These are phyloP conservation scores for Synanthedon formicaeformis DNA, from an alignment of 2,888 invertebrate genomes.

Conservation along the genomic window DNA sequence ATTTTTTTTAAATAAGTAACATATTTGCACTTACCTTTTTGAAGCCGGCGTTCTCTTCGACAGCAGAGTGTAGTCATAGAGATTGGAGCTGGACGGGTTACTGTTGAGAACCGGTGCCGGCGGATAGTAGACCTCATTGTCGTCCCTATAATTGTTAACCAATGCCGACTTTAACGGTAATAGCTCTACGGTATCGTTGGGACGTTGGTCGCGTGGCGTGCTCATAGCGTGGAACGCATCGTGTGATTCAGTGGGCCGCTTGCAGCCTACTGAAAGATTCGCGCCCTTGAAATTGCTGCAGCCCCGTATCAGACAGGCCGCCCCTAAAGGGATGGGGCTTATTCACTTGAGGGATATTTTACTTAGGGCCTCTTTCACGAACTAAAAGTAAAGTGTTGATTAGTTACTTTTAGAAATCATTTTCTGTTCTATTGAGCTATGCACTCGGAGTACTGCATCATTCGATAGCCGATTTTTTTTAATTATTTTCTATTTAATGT, in stretches of 20 bases:
- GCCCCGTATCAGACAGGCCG: conserved; percentile 20
- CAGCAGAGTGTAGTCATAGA: conserved; percentile 53
- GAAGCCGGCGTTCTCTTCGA: conserved; percentile 66
- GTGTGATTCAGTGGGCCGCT: conserved; percentile 34
- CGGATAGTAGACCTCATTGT: conserved; percentile 54
- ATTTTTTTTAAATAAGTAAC: neutral
- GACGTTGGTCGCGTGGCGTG: conserved; percentile 41
- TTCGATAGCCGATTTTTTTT: too few species aligned
- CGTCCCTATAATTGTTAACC: conserved; percentile 45
- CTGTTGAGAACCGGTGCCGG: conserved; percentile 38
- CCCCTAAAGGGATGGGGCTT: neutral
- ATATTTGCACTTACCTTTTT: conserved; percentile 39
- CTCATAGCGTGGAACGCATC: conserved; percentile 48
- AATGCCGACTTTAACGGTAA: conserved; percentile 57
- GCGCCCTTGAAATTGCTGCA: conserved; percentile 52
- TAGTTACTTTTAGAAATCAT: too few species aligned
- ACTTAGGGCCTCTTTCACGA: too few species aligned
- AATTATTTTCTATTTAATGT: too few species aligned
- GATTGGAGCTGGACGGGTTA: conserved; percentile 48
- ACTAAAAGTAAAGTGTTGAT: too few species aligned
- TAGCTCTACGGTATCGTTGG: conserved; percentile 53
- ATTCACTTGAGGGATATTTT: too few species aligned
- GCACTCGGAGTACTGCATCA: too few species aligned
- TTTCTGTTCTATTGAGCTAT: too few species aligned
- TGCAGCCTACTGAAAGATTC: conserved; percentile 34